These are phyloP conservation scores for Cebidichthys violaceus DNA, from an alignment of 2,113 vertebrate species.

Conservation along the genomic window DNA sequence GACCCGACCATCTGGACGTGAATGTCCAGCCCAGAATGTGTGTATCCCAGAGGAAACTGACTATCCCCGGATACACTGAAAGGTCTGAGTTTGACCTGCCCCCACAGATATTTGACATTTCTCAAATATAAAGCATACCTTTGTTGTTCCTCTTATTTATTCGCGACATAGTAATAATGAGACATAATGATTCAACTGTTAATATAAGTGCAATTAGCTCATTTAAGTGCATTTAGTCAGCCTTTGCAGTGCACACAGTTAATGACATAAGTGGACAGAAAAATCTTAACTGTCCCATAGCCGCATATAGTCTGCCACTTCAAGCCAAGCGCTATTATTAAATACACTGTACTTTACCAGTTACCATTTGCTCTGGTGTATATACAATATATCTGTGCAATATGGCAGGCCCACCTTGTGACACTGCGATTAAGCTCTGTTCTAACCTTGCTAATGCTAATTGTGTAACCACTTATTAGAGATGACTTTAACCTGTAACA, in stretches of 20 bases:
- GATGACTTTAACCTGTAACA: background rate
- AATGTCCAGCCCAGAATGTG: constrained; percentile 62
- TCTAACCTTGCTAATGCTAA: background rate
- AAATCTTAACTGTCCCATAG: too few species aligned
- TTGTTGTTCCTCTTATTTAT: background rate
- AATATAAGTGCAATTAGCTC: background rate
- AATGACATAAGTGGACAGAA: too few species aligned
- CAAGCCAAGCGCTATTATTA: background rate
- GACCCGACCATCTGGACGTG: constrained; percentile 68
- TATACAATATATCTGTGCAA: background rate
- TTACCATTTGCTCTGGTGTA: background rate
- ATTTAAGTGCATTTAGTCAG: background rate
- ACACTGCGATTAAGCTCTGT: background rate
- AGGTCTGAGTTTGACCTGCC: constrained; percentile 33
- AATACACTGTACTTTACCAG: background rate
- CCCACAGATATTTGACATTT: constrained; percentile 18
- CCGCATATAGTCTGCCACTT: too few species aligned
- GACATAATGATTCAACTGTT: background rate
- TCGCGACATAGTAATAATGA: background rate
- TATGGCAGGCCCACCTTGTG: background rate
- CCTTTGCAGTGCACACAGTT: background rate
- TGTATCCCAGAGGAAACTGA: constrained; percentile 57
- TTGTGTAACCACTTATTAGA: background rate
- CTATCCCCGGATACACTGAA: constrained; percentile 43
- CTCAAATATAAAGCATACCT: constrained; percentile 1